These are phyloP conservation scores for Epizoanthus illoricatus DNA, from an alignment of 92 coral and sea anemone genomes.

Conservation along the genomic window DNA sequence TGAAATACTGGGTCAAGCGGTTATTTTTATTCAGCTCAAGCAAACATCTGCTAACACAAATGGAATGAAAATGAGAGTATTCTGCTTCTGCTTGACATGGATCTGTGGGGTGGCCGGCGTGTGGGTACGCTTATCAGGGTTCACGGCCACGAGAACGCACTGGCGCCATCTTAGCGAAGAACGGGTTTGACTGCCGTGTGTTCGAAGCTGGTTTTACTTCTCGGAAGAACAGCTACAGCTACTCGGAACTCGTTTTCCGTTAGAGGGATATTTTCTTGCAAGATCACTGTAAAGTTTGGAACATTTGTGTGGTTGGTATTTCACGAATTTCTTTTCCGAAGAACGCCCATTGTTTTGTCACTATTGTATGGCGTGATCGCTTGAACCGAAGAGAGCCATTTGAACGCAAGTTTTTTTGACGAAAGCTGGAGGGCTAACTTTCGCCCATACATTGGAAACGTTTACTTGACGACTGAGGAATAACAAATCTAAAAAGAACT, in stretches of 20 bases:
- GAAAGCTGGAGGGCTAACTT: constrained; percentile 6
- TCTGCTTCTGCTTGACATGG: constrained; percentile 5
- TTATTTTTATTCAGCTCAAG: constrained; percentile 37
- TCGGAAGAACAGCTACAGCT: constrained; percentile 15
- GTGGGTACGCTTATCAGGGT: constrained; percentile 19
- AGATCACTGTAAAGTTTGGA: constrained; percentile 30
- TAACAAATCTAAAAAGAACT: constrained; percentile 11
- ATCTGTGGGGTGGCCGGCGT: constrained; percentile 43
- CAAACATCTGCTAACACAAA: constrained; percentile 44
- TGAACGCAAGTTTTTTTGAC: constrained; percentile 31
- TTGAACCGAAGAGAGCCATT: constrained; percentile 39
- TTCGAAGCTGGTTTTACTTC: constrained; percentile 65
- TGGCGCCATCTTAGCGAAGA: constrained; percentile 98
- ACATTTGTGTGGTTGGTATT: constrained; percentile 45
- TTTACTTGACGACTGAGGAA: constrained; percentile 1
- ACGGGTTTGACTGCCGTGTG: constrained; percentile 47
- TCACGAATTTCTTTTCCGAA: constrained; percentile 68
- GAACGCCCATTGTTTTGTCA: constrained; percentile 79
- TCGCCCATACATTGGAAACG: neutral
- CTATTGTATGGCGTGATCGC: constrained; percentile 50
- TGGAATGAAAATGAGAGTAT: constrained; percentile 23
- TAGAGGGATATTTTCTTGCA: constrained; percentile 56
- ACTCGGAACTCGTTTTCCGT: constrained; percentile 40
- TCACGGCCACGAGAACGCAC: constrained; percentile 88
- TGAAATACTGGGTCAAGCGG: constrained; percentile 20